Evolutionary conservation across 2,797 vertebrate species (phyloP).

Genomic region (Muscicapa striata): DNA sequence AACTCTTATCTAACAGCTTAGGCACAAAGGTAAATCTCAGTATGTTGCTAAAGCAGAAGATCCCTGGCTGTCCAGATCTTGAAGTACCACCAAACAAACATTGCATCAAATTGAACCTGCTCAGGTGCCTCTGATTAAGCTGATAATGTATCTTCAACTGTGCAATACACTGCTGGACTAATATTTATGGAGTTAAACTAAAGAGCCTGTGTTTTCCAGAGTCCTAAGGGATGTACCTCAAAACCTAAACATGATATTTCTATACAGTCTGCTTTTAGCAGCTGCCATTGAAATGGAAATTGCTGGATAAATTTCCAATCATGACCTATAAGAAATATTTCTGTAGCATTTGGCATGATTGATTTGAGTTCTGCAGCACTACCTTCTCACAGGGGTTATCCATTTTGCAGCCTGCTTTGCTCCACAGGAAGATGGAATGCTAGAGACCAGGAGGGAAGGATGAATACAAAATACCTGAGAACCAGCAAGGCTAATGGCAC

Average conservation of each 20-base stretch:
- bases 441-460: not conserved
- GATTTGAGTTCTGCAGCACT: slow-evolving; percentile 41
- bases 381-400: slow-evolving; percentile 35
- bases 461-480: not conserved
- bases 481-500: not conserved
- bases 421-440: slow-evolving; percentile 37
- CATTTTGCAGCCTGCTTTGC: slow-evolving; percentile 31
- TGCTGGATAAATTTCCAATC: slow-evolving; percentile 68
- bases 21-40: not conserved
- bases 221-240: slow-evolving; percentile 26
- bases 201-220: not conserved
- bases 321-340: slow-evolving; percentile 64
- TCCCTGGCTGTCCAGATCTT: slow-evolving; percentile 19
- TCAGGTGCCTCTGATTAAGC: slow-evolving; percentile 35
- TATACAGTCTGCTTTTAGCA: slow-evolving; percentile 33
- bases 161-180: slow-evolving; percentile 59
- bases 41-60: slow-evolving; percentile 28
- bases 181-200: slow-evolving; percentile 47
- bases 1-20: not conserved
- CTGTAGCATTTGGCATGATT: slow-evolving; percentile 50
- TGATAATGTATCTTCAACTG: slow-evolving; percentile 43
- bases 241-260: slow-evolving; percentile 24
- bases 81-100: slow-evolving; percentile 20
- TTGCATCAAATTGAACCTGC: slow-evolving; percentile 6
- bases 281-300: slow-evolving; percentile 72